phyloP scores from a whole-genome alignment of 2,888 invertebrate genomes.

The Leptopilina syphax region DNA sequence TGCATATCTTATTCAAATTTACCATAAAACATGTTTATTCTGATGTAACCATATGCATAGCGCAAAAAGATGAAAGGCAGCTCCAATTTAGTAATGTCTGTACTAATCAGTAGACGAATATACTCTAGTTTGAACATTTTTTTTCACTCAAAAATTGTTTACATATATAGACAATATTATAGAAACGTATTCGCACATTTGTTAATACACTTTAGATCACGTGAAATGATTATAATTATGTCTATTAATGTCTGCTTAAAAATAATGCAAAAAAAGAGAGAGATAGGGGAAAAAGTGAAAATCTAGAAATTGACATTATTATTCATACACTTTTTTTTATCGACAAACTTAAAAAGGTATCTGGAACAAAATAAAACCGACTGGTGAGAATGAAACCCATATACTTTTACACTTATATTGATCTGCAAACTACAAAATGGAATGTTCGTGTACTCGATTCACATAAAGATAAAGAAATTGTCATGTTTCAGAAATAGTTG shows the following conservation, averaged over 20 bases:
- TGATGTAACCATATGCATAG: not conserved
- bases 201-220: conserved; percentile 13
- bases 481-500: conserved; percentile 1
- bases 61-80: conserved; percentile 23
- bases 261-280: no score
- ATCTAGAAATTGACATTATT: not conserved
- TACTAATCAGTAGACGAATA: conserved; percentile 20
- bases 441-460: conserved; percentile 73
- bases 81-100: conserved; percentile 11
- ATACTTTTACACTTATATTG: not conserved
- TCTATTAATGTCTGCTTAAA: not conserved
- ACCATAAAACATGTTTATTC: conserved; percentile 21
- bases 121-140: not conserved
- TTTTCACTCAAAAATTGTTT: not conserved
- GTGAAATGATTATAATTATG: conserved; percentile 8
- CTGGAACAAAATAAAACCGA: not conserved
- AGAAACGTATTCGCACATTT: conserved; percentile 9
- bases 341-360: not conserved
- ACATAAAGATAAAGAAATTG: conserved; percentile 70
- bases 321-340: not conserved
- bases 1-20: conserved; percentile 21
- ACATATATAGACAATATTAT: not conserved
- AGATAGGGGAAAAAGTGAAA: not conserved
- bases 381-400: not conserved
- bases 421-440: conserved; percentile 72